These are phyloP conservation scores for Molorchus minor DNA, from an alignment of 2,888 invertebrate genomes.

Conservation along the genomic window DNA sequence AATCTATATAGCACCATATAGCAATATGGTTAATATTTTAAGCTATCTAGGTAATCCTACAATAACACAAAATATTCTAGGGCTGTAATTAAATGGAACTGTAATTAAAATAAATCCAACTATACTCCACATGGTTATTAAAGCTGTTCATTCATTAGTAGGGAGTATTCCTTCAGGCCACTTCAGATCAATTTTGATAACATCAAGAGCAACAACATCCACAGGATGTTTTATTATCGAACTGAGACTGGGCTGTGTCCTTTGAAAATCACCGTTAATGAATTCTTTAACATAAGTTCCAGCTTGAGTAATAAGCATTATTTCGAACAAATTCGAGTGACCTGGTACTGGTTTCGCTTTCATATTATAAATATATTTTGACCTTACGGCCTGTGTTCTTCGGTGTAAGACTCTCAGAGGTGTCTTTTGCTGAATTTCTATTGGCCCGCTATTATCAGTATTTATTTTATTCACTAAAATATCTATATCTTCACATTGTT, in stretches of 20 bases:
- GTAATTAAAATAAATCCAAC: no score
- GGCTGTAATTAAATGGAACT: no score
- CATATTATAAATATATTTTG: slow-evolving; percentile 73
- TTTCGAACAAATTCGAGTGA: slow-evolving; percentile 67
- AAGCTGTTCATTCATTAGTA: no score
- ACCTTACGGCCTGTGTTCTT: slow-evolving; percentile 76
- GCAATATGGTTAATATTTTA: no score
- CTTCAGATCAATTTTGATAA: slow-evolving; percentile 76
- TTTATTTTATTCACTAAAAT: slow-evolving; percentile 66
- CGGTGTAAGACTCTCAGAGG: slow-evolving; percentile 91
- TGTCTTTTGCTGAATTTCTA: slow-evolving; percentile 82
- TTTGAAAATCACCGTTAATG: slow-evolving; percentile 93
- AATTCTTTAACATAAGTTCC: slow-evolving; percentile 98
- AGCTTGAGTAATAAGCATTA: slow-evolving; percentile 83
- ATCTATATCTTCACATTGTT: slow-evolving; percentile 60
- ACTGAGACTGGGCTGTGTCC: slow-evolving; percentile 82
- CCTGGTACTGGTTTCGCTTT: slow-evolving; percentile 67
- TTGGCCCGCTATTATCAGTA: slow-evolving; percentile 34
- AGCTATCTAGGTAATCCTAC: no score
- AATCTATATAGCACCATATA: no score
- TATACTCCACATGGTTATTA: neutral
- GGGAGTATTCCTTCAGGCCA: slow-evolving; percentile 75
- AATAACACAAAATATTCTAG: no score
- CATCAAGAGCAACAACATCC: slow-evolving; percentile 94
- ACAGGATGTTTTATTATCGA: slow-evolving; percentile 73